Conservation (phyloP, 2,113 vertebrate species). For the Saimiri boliviensis region DNA sequence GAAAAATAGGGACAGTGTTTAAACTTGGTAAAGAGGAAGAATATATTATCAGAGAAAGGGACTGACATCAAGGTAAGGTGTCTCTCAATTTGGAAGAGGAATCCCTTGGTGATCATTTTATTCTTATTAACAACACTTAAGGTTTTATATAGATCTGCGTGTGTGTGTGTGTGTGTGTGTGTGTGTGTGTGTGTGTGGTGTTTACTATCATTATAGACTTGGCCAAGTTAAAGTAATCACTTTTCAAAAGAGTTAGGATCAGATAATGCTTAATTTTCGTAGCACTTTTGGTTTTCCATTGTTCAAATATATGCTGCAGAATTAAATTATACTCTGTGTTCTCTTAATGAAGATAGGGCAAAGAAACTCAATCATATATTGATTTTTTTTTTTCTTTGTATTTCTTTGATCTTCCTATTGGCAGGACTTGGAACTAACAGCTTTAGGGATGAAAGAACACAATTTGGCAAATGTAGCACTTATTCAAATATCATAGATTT, state of each 20-base stretch:
- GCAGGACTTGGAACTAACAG: not conserved
- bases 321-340: conserved; percentile 12
- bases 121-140: not conserved
- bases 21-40: fast-evolving
- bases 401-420: conserved; percentile 36
- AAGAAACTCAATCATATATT: not conserved
- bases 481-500: conserved; percentile 16
- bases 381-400: conserved; percentile 7
- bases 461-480: conserved; percentile 24
- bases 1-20: not conserved
- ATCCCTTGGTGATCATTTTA: not conserved
- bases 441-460: not conserved
- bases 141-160: not conserved
- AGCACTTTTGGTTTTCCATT: not conserved
- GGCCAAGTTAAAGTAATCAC: not conserved
- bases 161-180: not conserved
- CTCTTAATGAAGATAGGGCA: conserved; percentile 26
- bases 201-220: not conserved
- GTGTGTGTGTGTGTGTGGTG: not conserved
- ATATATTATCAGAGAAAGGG: not conserved
- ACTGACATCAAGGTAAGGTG: not conserved
- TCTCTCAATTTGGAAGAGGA: not conserved
- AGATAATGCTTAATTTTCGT: not conserved
- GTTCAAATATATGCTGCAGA: conserved; percentile 14
- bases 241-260: not conserved